A percentile compares a stretch with the other conserved stretches of the same genome.
These are phyloP conservation scores for Germaria angustata DNA, from an alignment of 2,888 invertebrate genomes.

Conservation along the genomic window DNA sequence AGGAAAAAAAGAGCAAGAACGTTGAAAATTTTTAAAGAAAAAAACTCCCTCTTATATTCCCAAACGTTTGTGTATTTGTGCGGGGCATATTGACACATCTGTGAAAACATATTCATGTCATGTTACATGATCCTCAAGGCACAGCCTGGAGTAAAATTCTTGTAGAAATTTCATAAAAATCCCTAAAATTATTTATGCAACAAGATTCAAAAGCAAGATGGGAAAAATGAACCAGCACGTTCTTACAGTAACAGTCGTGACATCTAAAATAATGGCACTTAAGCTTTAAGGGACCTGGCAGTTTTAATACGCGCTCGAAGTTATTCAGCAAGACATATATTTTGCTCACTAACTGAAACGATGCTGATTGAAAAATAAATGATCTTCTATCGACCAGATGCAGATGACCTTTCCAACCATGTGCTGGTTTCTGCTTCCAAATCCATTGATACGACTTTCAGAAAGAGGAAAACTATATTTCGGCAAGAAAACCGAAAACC, in stretches of 20 bases:
- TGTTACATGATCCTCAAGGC: not conserved
- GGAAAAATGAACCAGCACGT: not conserved
- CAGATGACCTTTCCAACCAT: no score
- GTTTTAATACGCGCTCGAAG: no score
- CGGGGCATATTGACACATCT: not conserved
- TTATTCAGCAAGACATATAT: no score
- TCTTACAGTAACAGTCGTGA: not conserved
- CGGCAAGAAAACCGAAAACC: no score
- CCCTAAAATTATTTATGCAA: not conserved
- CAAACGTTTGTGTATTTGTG: not conserved
- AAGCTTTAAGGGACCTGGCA: no score
- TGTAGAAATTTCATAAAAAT: not conserved
- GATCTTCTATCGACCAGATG: no score
- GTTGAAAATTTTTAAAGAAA: not conserved
- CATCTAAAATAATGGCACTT: no score
- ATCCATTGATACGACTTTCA: no score
- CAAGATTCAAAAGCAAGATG: not conserved
- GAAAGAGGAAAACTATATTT: no score
- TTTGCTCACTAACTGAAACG: no score
- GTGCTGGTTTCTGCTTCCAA: no score
- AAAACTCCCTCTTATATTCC: not conserved
- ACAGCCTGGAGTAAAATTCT: not conserved
- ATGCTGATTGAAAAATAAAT: no score
- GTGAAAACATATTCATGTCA: conserved; percentile 2
- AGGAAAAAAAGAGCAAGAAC: not conserved